These are phyloP conservation scores for Scarus forsteni DNA, from an alignment of 2,797 vertebrate species.

Conservation along the genomic window DNA sequence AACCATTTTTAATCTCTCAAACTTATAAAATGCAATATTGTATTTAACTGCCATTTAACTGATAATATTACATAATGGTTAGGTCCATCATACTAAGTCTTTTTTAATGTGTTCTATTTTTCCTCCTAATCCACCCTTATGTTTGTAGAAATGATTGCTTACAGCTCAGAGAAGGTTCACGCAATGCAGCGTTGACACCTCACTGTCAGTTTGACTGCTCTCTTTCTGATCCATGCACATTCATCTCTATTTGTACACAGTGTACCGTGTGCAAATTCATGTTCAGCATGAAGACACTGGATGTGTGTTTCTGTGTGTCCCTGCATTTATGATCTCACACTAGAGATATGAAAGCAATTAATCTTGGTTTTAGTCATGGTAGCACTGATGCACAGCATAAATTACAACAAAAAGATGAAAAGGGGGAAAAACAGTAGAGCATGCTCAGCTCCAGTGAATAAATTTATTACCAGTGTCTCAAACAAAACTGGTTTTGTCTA, in stretches of 20 bases:
- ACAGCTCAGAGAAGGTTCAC: slow-evolving; percentile 35
- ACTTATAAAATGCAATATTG: too few relatives aligned
- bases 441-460: slow-evolving; percentile 23
- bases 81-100: too few relatives aligned
- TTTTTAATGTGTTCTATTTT: slow-evolving; percentile 8
- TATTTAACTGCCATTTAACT: too few relatives aligned
- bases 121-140: slow-evolving; percentile 19
- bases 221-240: slow-evolving; percentile 66
- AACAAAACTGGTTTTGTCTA: slow-evolving; percentile 55
- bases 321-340: slow-evolving; percentile 44
- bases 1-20: too few relatives aligned
- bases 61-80: too few relatives aligned
- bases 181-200: slow-evolving; percentile 36
- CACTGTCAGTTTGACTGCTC: slow-evolving; percentile 61
- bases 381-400: slow-evolving; percentile 52
- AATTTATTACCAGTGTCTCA: slow-evolving; percentile 42
- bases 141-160: slow-evolving; percentile 29
- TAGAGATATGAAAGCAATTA: slow-evolving; percentile 72
- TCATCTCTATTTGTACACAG: slow-evolving; percentile 66
- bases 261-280: slow-evolving; percentile 55
- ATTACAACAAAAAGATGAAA: slow-evolving; percentile 46
- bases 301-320: slow-evolving; percentile 14
- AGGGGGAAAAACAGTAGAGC: slow-evolving; percentile 31
- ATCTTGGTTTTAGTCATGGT: slow-evolving; percentile 69
- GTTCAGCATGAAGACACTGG: slow-evolving; percentile 32